Conservation (phyloP, 2,113 vertebrate species). For the Chaetodon trifascialis region DNA sequence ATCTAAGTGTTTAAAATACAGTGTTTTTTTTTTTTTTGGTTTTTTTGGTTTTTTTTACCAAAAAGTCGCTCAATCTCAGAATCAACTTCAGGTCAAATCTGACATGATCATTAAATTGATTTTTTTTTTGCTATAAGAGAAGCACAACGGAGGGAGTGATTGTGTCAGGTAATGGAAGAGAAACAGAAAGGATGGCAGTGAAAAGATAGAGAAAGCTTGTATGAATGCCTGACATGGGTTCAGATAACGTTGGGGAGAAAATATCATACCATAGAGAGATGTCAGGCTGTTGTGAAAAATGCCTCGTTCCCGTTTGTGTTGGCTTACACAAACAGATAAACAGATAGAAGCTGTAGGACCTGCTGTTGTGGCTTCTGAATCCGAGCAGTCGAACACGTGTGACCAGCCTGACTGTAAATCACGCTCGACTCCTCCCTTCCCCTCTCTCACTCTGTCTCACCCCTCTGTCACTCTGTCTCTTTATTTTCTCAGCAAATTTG, state of each 20-base stretch:
- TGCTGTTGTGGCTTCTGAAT: constrained; percentile 29
- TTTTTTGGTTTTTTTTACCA: background rate
- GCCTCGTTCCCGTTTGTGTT: constrained; percentile 26
- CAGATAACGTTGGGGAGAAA: constrained; percentile 20
- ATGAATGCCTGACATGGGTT: constrained; percentile 23
- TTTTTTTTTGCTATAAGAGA: background rate
- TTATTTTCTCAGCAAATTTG: constrained; percentile 37
- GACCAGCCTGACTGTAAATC: constrained; percentile 37
- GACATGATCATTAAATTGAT: constrained; percentile 12
- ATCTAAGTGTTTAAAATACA: background rate
- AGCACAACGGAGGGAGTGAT: constrained; percentile 15
- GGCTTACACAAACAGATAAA: constrained; percentile 36
- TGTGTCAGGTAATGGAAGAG: constrained; percentile 16
- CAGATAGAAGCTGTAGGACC: constrained; percentile 35
- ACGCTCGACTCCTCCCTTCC: constrained; percentile 1
- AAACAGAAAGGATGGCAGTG: constrained; percentile 25
- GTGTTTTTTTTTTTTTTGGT: too few relatives aligned
- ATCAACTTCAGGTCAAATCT: constrained; percentile 7
- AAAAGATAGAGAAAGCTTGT: constrained; percentile 14
- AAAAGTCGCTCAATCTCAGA: background rate
- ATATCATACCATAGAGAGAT: background rate
- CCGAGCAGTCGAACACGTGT: constrained; percentile 10
- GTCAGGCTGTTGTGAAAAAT: constrained; percentile 41
- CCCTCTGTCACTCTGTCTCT: constrained; percentile 7
- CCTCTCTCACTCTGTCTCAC: background rate